A percentile compares a stretch with the other conserved stretches of the same genome.
These are phyloP conservation scores for Molossus molossus DNA, from an alignment of 2,797 vertebrate species.

Conservation along the genomic window DNA sequence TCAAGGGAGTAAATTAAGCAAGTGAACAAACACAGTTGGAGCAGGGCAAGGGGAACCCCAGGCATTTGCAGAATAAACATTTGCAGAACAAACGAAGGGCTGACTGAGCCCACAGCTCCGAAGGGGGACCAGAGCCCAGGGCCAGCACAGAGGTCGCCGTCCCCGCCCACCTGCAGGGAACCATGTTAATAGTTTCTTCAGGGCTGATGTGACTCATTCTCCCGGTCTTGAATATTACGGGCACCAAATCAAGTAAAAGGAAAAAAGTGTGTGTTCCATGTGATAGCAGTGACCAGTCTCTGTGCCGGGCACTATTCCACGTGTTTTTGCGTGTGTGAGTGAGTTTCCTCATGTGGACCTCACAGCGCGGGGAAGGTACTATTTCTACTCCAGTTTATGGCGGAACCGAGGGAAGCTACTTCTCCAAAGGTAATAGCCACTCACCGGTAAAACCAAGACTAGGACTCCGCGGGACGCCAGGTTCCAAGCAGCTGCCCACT, in stretches of 20 bases:
- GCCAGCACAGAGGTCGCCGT: not conserved
- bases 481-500: not conserved
- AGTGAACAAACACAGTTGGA: not conserved
- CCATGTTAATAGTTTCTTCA: not conserved
- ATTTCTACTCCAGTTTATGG: constrained; percentile 18
- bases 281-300: not conserved
- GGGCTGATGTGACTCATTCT: not conserved
- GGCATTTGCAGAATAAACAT: not conserved
- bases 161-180: not conserved
- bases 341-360: not conserved
- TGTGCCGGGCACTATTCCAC: not conserved
- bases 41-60: not conserved
- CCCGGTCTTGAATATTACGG: not conserved
- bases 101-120: not conserved
- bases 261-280: not conserved
- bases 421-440: not conserved
- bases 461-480: not conserved
- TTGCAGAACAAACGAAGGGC: not conserved
- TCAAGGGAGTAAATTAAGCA: constrained; percentile 33
- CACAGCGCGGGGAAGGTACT: not conserved
- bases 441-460: not conserved
- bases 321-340: not conserved
- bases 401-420: not conserved
- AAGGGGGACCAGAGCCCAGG: not conserved
- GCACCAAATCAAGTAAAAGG: not conserved